Evolutionary conservation across 1,140 invertebrate genomes (phyloP), one percentile per base, ranked within the genome.

Genomic region (Kradibia gibbosae): DNA sequence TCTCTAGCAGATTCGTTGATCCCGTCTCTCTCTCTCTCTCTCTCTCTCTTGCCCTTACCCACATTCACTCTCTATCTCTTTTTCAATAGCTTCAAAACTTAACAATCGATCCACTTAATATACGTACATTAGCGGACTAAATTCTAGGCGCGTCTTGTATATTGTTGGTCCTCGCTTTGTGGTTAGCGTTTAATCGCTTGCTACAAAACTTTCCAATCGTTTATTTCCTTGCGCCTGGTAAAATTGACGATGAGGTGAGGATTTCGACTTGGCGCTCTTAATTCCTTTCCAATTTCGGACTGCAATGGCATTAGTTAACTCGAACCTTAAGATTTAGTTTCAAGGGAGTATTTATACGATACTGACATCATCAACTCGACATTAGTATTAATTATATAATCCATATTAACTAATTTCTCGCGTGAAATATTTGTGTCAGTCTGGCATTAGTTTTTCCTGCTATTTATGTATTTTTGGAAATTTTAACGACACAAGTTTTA

Each of bases 61-160:
- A 8, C 4, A 28, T 62, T n/a, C n/a, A n/a, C n/a, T n/a, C n/a
- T n/a, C n/a, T n/a, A n/a, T n/a, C n/a, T n/a, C n/a, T n/a, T n/a
- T n/a, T n/a, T n/a, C n/a, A n/a, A n/a, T 31, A 28, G 25, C 22
- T 42, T 28, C 25, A 78, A 78, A 88, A 89, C 86, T 90, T 89
- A 89, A 88, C 89, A 89, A 90, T 89, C 89, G 89, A 90, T 90
- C 85, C 73, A 55, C 28, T 57, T 45, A 20, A 53, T 28, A 36
- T 31, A 48, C 67, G 42, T 74, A 48, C 28, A 42, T 55, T 45
- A 22, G 67, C 39, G 5, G 25, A 71, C 25, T n/a, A 53, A 80
- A 65, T 62, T 53, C 17, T 50, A 48, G 22, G 39, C 70, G 55
- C 57, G 22, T 42, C 0, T 1, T 39, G 28, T 45, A n/a, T n/a